phyloP scores from a whole-genome alignment of 2,888 invertebrate species.

The Scaptomyza cyrtandrae region DNA sequence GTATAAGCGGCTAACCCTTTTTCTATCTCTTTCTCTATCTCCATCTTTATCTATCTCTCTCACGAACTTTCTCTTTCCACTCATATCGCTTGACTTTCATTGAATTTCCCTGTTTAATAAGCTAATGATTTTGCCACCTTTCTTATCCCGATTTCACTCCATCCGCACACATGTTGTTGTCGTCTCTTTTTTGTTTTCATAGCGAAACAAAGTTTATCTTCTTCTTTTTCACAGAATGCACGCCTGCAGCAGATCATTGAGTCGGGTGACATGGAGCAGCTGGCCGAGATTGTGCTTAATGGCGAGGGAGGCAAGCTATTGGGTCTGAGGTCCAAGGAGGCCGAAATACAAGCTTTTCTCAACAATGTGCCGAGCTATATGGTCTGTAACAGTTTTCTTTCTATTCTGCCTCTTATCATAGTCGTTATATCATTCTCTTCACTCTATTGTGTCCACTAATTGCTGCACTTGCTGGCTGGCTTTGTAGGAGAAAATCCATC shows the following conservation, averaged over 20 bases:
- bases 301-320: conserved; percentile 93
- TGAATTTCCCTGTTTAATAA: not conserved
- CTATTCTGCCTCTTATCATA: not conserved
- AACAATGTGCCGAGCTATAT: conserved; percentile 94
- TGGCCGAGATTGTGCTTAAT: conserved; percentile 94
- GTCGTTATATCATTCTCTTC: not conserved
- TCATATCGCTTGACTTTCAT: conserved; percentile 1
- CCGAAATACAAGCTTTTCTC: conserved; percentile 93
- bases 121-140: not conserved
- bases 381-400: conserved; percentile 85
- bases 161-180: conserved; percentile 22
- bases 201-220: conserved; percentile 20
- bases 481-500: conserved; percentile 92
- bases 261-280: conserved; percentile 93
- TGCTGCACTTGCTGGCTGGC: conserved; percentile 33
- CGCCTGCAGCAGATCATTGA: conserved; percentile 89
- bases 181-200: not conserved
- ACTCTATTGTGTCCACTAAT: conserved; percentile 43
- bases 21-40: conserved; percentile 19
- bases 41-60: conserved; percentile 8
- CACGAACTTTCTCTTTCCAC: conserved; percentile 11
- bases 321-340: conserved; percentile 89
- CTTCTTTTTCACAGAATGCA: conserved; percentile 85
- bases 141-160: conserved; percentile 27
- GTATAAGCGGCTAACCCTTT: conserved; percentile 71